A percentile compares a stretch with the other conserved stretches of the same genome.
phyloP scores from a whole-genome alignment of 2,113 vertebrate genomes.

The Pachypanchax playfairii region DNA sequence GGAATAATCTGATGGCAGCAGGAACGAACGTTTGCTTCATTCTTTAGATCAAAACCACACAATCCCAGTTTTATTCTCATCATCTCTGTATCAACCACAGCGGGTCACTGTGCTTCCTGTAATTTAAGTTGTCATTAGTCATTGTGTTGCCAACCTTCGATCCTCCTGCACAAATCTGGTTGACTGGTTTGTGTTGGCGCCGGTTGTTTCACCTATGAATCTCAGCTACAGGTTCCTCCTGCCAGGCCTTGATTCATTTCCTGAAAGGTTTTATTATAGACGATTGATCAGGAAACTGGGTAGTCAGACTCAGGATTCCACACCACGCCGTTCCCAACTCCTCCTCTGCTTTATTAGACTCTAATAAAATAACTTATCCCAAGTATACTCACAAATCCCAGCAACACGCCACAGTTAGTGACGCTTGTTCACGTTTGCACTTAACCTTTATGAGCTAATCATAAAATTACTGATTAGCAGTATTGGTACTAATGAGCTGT shows the following conservation, averaged over 20 bases:
- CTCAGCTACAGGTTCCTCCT: constrained; percentile 19
- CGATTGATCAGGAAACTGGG: constrained; percentile 33
- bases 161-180: neutral
- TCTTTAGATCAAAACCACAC: too few relatives aligned
- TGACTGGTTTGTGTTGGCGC: constrained; percentile 26
- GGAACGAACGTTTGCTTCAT: constrained; percentile 19
- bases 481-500: constrained; percentile 1
- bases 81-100: too few relatives aligned
- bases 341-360: constrained; percentile 33
- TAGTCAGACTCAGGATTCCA: constrained; percentile 2
- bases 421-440: constrained; percentile 6
- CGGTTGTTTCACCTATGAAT: constrained; percentile 6
- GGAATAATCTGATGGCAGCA: constrained; percentile 35
- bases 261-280: constrained; percentile 39
- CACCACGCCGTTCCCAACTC: constrained; percentile 1
- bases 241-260: constrained; percentile 31
- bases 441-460: constrained; percentile 27
- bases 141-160: neutral
- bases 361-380: constrained; percentile 28
- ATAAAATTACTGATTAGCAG: constrained; percentile 13
- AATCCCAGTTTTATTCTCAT: too few relatives aligned
- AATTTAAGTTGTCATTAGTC: neutral
- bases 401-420: constrained; percentile 21
- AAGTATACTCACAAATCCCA: constrained; percentile 24
- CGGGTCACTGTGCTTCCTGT: neutral